A percentile compares a stretch with the other conserved stretches of the same genome.
These are phyloP conservation scores for Synergus umbraculus DNA, from an alignment of 2,888 invertebrate species.

Conservation along the genomic window DNA sequence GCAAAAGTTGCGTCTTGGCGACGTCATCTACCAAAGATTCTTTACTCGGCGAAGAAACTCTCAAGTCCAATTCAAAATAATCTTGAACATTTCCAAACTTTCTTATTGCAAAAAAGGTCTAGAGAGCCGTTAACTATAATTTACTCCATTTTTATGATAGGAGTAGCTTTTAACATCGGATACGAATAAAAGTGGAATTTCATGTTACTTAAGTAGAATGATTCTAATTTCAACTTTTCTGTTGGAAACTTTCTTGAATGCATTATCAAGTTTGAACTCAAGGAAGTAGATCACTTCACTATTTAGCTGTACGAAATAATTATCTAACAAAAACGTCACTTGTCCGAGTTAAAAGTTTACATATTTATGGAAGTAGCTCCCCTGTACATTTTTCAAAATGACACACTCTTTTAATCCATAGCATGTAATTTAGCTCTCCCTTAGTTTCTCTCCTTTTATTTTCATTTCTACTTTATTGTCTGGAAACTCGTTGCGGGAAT, in stretches of 20 bases:
- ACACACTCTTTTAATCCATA: background rate
- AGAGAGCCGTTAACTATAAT: slow-evolving; percentile 3
- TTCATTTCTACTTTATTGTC: background rate
- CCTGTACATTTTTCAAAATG: background rate
- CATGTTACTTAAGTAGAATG: background rate
- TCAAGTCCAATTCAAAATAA: slow-evolving; percentile 22
- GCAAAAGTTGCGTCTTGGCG: background rate
- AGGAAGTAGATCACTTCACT: no score
- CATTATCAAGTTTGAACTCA: background rate
- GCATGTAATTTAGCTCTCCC: slow-evolving; percentile 12
- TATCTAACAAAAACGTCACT: background rate
- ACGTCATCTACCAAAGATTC: slow-evolving; percentile 9
- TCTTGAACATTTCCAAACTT: slow-evolving; percentile 13
- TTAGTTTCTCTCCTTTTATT: background rate
- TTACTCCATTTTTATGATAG: background rate
- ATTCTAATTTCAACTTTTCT: background rate
- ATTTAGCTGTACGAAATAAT: background rate
- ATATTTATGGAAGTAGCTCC: background rate
- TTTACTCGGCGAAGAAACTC: slow-evolving; percentile 20
- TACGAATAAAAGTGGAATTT: slow-evolving; percentile 6
- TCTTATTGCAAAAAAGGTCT: background rate
- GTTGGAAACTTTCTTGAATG: background rate
- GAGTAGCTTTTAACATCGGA: background rate
- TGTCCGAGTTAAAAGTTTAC: no score
- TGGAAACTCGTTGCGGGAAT: slow-evolving; percentile 34